These are phyloP conservation scores for Brenthis daphne DNA, from an alignment of 2,888 invertebrate species.

Conservation along the genomic window DNA sequence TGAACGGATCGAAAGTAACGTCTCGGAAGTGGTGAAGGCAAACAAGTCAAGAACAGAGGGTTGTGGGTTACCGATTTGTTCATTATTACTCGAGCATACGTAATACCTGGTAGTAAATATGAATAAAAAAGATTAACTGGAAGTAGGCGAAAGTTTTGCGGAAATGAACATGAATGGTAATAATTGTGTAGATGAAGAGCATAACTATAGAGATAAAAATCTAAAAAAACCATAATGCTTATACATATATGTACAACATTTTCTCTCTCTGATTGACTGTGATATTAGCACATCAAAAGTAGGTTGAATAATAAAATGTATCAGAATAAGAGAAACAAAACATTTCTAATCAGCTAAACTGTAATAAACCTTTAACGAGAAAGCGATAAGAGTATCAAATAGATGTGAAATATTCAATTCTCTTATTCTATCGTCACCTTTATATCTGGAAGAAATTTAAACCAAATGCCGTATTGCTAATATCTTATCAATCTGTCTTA, in stretches of 20 bases:
- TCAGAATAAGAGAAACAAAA: slow-evolving; percentile 9
- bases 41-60: slow-evolving; percentile 34
- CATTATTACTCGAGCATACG: slow-evolving; percentile 23
- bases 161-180: not conserved
- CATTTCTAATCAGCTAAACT: slow-evolving; percentile 20
- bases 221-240: too few species aligned
- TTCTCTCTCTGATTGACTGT: not conserved
- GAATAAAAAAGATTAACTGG: slow-evolving; percentile 25
- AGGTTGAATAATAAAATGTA: slow-evolving; percentile 15
- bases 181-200: slow-evolving; percentile 6
- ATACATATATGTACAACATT: not conserved
- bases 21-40: slow-evolving; percentile 30
- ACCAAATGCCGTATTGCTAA: too few species aligned
- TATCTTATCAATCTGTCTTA: too few species aligned
- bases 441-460: too few species aligned
- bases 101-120: slow-evolving; percentile 16
- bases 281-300: not conserved
- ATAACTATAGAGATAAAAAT: slow-evolving; percentile 16
- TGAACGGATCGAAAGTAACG: slow-evolving; percentile 35
- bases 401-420: slow-evolving; percentile 6
- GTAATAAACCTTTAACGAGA: slow-evolving; percentile 19
- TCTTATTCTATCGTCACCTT: not conserved
- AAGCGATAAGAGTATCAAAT: slow-evolving; percentile 22
- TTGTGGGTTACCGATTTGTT: slow-evolving; percentile 30
- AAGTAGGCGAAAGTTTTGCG: slow-evolving; percentile 21